These are phyloP conservation scores for Frieseomelitta varia DNA, from an alignment of 1,140 invertebrate genomes.

Conservation along the genomic window DNA sequence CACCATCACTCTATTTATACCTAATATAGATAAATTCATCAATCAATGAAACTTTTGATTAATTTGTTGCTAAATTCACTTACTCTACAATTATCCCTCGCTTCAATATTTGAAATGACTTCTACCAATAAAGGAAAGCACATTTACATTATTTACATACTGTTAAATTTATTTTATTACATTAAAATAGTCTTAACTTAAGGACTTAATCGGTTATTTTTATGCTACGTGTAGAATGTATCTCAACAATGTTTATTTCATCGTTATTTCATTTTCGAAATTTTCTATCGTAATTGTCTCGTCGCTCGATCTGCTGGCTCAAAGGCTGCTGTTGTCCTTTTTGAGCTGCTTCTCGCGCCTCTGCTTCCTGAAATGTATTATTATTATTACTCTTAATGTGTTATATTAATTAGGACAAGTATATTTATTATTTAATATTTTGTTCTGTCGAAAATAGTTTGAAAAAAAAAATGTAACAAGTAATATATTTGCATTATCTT, in stretches of 20 bases:
- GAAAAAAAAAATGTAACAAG: not conserved
- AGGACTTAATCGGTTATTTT: slow-evolving; percentile 56
- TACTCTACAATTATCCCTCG: not conserved
- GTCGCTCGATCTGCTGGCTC: slow-evolving; percentile 77
- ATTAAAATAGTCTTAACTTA: slow-evolving; percentile 49
- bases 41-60: not conserved
- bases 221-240: slow-evolving; percentile 30
- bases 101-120: not conserved
- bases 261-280: slow-evolving; percentile 54
- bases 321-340: slow-evolving; percentile 73
- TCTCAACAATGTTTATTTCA: not conserved
- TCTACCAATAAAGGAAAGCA: not conserved
- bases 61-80: not conserved
- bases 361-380: slow-evolving; percentile 71
- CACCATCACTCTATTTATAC: no score
- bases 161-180: slow-evolving; percentile 32
- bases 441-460: not conserved
- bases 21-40: not conserved
- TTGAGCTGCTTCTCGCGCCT: slow-evolving; percentile 75
- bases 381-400: not conserved
- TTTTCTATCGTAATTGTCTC: slow-evolving; percentile 76
- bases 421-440: not conserved
- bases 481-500: not conserved
- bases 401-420: not conserved
- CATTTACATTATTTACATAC: slow-evolving; percentile 2